phyloP scores from a whole-genome alignment of 2,797 vertebrate species.

The Macropodus opercularis region DNA sequence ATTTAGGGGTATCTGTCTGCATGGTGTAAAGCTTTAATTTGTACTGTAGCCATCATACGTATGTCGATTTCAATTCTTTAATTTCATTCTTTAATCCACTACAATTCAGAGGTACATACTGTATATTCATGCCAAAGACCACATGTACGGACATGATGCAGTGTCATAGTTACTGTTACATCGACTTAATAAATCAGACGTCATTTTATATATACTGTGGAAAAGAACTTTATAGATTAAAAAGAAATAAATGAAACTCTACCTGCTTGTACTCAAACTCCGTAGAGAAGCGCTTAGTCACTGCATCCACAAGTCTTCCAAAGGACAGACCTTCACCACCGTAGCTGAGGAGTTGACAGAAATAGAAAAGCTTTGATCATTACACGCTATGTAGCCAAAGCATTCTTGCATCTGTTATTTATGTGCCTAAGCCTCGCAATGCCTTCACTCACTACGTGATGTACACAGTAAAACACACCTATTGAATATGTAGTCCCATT shows the following conservation, averaged over 20 bases:
- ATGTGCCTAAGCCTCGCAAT: neutral
- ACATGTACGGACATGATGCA: no score
- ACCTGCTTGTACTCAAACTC: conserved; percentile 89
- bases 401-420: neutral
- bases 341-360: conserved; percentile 71
- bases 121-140: no score
- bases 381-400: neutral
- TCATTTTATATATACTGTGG: no score
- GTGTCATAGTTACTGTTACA: no score
- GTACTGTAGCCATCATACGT: neutral
- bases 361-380: neutral
- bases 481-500: conserved; percentile 79
- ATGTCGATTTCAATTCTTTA: neutral
- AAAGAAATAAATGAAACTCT: no score
- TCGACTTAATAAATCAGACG: no score
- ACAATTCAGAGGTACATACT: neutral
- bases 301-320: conserved; percentile 74
- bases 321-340: conserved; percentile 84
- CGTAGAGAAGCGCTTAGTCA: conserved; percentile 83
- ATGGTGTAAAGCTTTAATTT: neutral
- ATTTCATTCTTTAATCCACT: neutral
- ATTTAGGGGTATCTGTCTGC: neutral
- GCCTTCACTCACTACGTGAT: neutral
- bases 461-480: conserved; percentile 80
- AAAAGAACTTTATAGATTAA: no score